Evolutionary conservation across 2,888 invertebrate species (phyloP), one percentile per base, ranked within the genome.

Genomic region (Mesochorus sp.): DNA sequence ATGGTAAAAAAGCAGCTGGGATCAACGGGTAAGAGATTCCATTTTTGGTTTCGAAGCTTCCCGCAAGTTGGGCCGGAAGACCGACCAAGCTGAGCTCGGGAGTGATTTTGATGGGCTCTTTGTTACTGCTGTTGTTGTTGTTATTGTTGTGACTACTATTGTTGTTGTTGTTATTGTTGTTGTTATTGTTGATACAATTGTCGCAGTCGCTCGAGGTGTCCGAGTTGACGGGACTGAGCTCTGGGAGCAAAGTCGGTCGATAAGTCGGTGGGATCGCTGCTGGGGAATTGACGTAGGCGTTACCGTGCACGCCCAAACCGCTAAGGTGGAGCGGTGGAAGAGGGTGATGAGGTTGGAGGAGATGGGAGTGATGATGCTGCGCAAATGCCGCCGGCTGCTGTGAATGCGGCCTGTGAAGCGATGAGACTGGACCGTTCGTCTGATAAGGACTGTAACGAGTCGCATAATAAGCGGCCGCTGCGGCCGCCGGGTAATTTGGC

Each of bases 391-490:
- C 81, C 83, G 88, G 85, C 92, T 88, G 85, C 92, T 85, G 91
- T 88, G 92, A 92, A 93, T 85, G 92, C 8, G 92, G 90, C 85
- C 85, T 91, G 92, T 93, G 93, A 90, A 90, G 91, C 80, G 91
- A 93, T 89, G 88, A n/a, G n/a, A n/a, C n/a, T n/a, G 93, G 91
- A 87, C 90, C 92, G 84, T 92, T 92, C 0, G 92, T 90, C 3
- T 92, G 92, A 87, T 94, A 95, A 19, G 93, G 94, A 12, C 89
- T 89, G 89, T 93, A 94, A 0, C 92, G 93, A 49, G 93, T 92
- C 71, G 94, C 93, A 88, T 91, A 92, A 76, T 92, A 91, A 67
- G 93, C 88, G 0, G 94, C 92, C 8, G 94, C 94, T 0, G 94
- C 93, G 81, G 93, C 92, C 4, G 85, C 84, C 0, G 88, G 86